A percentile compares a stretch with the other conserved stretches of the same genome.
These are phyloP conservation scores for Rhodinocichla rosea DNA, from an alignment of 2,113 vertebrate genomes.

Conservation along the genomic window DNA sequence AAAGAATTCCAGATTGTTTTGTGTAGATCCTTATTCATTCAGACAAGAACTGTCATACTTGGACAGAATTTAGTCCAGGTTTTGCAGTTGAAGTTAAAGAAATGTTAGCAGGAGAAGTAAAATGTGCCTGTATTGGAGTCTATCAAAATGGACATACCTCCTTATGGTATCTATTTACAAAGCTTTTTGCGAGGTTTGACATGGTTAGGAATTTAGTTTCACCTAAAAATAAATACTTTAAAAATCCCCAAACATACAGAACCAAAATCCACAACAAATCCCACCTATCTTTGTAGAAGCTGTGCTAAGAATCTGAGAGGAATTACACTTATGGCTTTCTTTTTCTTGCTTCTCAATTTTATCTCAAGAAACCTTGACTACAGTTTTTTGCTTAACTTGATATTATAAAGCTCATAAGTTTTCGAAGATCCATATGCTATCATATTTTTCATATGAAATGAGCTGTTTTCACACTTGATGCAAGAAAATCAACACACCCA, in stretches of 20 bases:
- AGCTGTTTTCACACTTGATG: slow-evolving; percentile 16
- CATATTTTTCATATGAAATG: background rate
- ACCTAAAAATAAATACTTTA: background rate
- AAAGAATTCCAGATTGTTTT: background rate
- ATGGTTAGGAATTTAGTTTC: background rate
- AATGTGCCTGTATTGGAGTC: background rate
- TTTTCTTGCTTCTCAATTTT: background rate
- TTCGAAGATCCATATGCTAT: background rate
- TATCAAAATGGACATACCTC: background rate
- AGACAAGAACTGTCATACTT: background rate
- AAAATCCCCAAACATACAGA: background rate
- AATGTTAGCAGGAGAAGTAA: background rate
- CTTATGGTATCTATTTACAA: background rate
- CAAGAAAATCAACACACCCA: background rate
- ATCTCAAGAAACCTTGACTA: background rate
- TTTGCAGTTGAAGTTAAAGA: background rate
- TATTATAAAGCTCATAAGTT: background rate
- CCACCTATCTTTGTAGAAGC: background rate
- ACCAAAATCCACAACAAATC: background rate
- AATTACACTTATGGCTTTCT: background rate
- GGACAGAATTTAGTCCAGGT: background rate
- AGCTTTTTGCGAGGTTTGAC: background rate
- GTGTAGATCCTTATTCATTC: background rate
- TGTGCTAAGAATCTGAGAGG: background rate
- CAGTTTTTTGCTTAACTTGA: background rate